Percentiles rank a stretch among this genome's conserved stretches.
Evolutionary conservation across 2,797 vertebrate species (phyloP).

Genomic region (Crax fasciolata): DNA sequence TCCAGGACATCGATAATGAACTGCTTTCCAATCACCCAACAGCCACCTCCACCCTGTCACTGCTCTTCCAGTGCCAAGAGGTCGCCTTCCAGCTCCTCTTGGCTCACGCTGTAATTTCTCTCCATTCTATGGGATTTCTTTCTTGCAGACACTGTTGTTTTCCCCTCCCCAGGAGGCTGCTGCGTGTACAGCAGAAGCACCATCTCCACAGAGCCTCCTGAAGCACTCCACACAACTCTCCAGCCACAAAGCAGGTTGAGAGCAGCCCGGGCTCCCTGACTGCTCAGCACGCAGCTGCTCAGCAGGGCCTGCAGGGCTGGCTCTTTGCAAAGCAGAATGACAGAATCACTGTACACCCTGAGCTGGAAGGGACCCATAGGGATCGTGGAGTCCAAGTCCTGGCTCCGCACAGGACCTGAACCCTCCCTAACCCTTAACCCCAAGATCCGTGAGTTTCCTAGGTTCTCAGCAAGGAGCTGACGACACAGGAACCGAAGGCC

Average conservation of each 20-base stretch:
- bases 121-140: not conserved
- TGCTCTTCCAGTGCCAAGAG: not conserved
- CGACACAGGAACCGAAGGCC: not conserved
- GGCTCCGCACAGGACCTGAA: too few species aligned
- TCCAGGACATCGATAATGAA: not conserved
- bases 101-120: not conserved
- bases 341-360: too few species aligned
- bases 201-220: not conserved
- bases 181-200: too few species aligned
- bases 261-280: not conserved
- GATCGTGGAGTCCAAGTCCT: too few species aligned
- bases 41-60: not conserved
- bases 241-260: not conserved
- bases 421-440: too few species aligned
- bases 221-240: accelerated
- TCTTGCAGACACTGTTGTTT: not conserved
- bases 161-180: not conserved
- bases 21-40: not conserved
- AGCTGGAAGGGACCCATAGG: too few species aligned
- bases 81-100: not conserved
- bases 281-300: not conserved
- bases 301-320: not conserved
- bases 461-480: too few species aligned
- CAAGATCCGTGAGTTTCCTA: too few species aligned
- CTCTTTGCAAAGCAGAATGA: too few species aligned